These are phyloP conservation scores for Pardalotus punctatus DNA, from an alignment of 2,113 vertebrate species.

Conservation along the genomic window DNA sequence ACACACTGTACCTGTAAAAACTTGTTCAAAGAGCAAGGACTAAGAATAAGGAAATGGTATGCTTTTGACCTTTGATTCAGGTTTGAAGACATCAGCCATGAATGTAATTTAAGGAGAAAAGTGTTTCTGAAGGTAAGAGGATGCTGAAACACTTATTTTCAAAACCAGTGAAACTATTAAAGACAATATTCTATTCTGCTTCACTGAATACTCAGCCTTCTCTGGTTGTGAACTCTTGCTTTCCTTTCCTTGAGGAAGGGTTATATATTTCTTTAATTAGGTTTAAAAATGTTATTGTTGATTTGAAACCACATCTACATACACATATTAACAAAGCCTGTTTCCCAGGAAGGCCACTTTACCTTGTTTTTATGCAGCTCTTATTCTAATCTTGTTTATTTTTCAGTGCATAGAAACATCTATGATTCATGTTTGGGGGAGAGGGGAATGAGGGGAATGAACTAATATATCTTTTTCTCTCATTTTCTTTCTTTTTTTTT, in stretches of 20 bases:
- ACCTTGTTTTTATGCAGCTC: not conserved
- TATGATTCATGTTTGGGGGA: not conserved
- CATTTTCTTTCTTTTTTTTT: not conserved
- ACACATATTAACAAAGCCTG: not conserved
- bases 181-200: not conserved
- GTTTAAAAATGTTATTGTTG: not conserved
- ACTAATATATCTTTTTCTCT: not conserved
- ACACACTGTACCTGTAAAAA: not conserved
- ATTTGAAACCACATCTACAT: not conserved
- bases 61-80: not conserved
- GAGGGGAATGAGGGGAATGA: not conserved
- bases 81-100: not conserved
- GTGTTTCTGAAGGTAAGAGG: not conserved
- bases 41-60: not conserved
- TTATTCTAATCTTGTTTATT: constrained; percentile 1
- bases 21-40: not conserved
- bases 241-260: not conserved
- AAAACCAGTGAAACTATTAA: not conserved
- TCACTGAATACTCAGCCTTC: not conserved
- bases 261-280: constrained; percentile 32
- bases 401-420: not conserved
- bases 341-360: not conserved
- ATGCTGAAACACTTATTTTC: not conserved
- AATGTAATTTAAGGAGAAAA: not conserved
- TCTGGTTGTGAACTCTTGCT: not conserved